A percentile compares a stretch with the other conserved stretches of the same genome.
Evolutionary conservation across 2,888 invertebrate genomes (phyloP).

Genomic region (Epirrhoe tristata): DNA sequence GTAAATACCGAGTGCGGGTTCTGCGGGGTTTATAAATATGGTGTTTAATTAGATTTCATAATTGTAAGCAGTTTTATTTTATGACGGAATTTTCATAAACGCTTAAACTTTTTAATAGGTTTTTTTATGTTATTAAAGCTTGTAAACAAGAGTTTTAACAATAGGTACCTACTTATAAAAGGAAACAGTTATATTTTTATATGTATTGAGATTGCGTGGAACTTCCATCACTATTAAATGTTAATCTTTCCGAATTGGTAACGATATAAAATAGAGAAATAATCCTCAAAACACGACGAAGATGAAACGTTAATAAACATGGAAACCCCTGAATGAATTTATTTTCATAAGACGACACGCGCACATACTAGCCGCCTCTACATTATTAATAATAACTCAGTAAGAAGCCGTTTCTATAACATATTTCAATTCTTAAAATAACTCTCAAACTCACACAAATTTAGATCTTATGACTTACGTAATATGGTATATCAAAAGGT

Average conservation of each 20-base stretch:
- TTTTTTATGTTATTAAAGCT: neutral
- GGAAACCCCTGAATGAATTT: slow-evolving; percentile 50
- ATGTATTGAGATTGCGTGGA: neutral
- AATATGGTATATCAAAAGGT: slow-evolving; percentile 46
- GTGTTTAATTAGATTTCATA: slow-evolving; percentile 29
- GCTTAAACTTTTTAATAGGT: neutral
- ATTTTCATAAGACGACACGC: slow-evolving; percentile 53
- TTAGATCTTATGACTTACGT: slow-evolving; percentile 43
- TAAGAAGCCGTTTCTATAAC: slow-evolving; percentile 59
- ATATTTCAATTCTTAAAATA: slow-evolving; percentile 49
- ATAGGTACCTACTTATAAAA: neutral
- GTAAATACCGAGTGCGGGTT: slow-evolving; percentile 59
- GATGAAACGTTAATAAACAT: slow-evolving; percentile 49
- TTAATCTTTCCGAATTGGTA: slow-evolving; percentile 13
- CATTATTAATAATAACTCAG: slow-evolving; percentile 61
- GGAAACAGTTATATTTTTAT: neutral
- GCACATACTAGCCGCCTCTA: slow-evolving; percentile 48
- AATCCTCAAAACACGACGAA: slow-evolving; percentile 28
- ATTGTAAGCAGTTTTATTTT: slow-evolving; percentile 1
- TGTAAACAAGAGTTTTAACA: neutral
- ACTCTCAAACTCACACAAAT: slow-evolving; percentile 37
- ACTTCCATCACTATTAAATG: neutral
- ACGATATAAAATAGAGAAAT: slow-evolving; percentile 30
- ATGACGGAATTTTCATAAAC: neutral
- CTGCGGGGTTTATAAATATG: slow-evolving; percentile 51